These are phyloP conservation scores for Prionace glauca DNA, from an alignment of 2,797 vertebrate genomes.

Conservation along the genomic window DNA sequence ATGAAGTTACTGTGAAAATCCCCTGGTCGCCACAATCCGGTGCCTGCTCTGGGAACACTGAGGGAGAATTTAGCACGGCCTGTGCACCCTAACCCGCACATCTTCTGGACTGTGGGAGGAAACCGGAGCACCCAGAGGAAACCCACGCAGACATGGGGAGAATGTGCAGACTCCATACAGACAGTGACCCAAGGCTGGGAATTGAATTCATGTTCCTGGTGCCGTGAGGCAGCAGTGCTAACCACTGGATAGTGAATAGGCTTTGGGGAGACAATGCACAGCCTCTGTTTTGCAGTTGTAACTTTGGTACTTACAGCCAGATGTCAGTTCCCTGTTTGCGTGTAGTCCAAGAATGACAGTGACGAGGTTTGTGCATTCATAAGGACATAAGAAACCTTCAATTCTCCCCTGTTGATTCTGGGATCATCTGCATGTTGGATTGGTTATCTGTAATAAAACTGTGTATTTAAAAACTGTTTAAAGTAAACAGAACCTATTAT, in stretches of 20 bases:
- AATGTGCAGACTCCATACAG: no score
- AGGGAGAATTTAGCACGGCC: no score
- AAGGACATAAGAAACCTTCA: neutral
- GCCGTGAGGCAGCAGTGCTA: no score
- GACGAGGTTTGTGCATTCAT: neutral
- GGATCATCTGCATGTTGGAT: neutral
- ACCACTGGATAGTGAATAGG: neutral
- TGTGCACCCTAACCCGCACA: no score
- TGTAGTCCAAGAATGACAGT: neutral
- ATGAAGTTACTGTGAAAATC: no score
- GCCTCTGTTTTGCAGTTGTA: neutral
- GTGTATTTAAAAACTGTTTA: neutral
- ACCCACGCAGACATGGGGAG: no score
- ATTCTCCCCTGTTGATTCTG: neutral
- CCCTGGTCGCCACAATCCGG: no score
- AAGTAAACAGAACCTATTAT: neutral
- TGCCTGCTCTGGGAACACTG: no score
- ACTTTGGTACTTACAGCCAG: neutral
- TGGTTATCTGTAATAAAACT: neutral
- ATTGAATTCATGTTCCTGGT: no score
- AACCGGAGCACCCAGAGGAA: no score
- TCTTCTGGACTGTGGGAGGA: no score
- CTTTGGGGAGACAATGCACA: neutral
- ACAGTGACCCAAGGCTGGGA: no score
- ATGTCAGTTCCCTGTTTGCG: neutral